These are phyloP conservation scores for Diabrotica undecimpunctata DNA, from an alignment of 1,140 invertebrate species.

Conservation along the genomic window DNA sequence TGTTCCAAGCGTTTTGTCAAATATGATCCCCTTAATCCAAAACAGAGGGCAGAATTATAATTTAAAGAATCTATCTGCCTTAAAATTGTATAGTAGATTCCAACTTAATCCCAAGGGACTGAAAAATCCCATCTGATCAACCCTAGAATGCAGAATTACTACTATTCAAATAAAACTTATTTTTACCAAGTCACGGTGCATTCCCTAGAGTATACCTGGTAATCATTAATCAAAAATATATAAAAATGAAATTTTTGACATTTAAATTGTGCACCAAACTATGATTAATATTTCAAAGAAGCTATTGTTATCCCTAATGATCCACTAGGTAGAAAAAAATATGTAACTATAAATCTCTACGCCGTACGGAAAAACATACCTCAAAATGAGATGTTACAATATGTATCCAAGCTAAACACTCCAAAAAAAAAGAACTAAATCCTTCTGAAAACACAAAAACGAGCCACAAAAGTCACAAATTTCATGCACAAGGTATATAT, in stretches of 20 bases:
- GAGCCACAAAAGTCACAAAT: constrained; percentile 28
- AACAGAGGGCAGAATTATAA: too few species aligned
- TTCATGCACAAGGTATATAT: constrained; percentile 31
- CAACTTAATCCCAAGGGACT: constrained; percentile 19
- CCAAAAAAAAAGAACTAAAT: constrained; percentile 12
- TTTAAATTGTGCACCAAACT: constrained; percentile 42
- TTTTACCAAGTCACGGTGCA: constrained; percentile 38
- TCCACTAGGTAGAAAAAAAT: constrained; percentile 22
- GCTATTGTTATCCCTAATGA: constrained; percentile 40
- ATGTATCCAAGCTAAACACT: constrained; percentile 19
- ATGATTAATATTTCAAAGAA: constrained; percentile 47
- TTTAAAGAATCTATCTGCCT: constrained; percentile 39
- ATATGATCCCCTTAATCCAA: too few species aligned
- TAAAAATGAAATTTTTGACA: constrained; percentile 45
- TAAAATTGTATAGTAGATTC: constrained; percentile 40
- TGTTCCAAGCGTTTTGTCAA: too few species aligned
- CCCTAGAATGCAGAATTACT: constrained; percentile 26
- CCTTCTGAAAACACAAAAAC: constrained; percentile 23
- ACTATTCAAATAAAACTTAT: constrained; percentile 41
- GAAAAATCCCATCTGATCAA: constrained; percentile 22
- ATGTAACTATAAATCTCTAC: constrained; percentile 5
- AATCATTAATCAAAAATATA: constrained; percentile 46
- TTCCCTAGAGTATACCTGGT: constrained; percentile 38
- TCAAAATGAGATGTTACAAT: constrained; percentile 13
- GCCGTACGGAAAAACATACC: constrained; percentile 13